phyloP scores from a whole-genome alignment of 2,113 vertebrate species.

The Zapus hudsonius region DNA sequence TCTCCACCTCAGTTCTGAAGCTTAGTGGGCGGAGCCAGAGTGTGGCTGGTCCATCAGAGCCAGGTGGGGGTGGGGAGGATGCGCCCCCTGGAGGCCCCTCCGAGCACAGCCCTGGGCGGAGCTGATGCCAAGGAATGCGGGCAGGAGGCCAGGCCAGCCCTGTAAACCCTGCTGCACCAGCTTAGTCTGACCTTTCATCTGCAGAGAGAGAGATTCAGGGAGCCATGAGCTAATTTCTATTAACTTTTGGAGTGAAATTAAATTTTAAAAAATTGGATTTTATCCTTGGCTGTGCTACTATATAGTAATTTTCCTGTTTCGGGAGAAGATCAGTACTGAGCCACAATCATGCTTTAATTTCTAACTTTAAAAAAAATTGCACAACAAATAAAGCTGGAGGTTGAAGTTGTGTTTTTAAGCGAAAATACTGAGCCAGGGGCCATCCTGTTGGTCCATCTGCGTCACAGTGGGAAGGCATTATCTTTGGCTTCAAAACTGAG shows the following conservation, averaged over 20 bases:
- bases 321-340: neutral
- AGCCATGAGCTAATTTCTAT: neutral
- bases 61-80: too few species aligned
- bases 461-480: neutral
- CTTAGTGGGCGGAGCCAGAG: too few species aligned
- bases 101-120: rapidly evolving
- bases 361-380: neutral
- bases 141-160: rapidly evolving
- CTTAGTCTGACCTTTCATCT: neutral
- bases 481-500: neutral
- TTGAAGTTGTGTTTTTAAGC: neutral
- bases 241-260: neutral
- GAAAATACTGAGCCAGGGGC: neutral
- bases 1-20: too few species aligned
- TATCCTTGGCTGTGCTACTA: neutral
- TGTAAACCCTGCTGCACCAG: rapidly evolving
- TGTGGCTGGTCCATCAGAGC: too few species aligned
- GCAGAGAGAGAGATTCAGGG: neutral
- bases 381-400: neutral
- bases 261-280: neutral
- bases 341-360: neutral
- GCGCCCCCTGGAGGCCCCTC: neutral
- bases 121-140: rapidly evolving
- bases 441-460: neutral
- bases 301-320: neutral